Percentiles rank a stretch among this genome's conserved stretches.
phyloP scores from a whole-genome alignment of 2,888 invertebrate species.

The Erebia epiphron region DNA sequence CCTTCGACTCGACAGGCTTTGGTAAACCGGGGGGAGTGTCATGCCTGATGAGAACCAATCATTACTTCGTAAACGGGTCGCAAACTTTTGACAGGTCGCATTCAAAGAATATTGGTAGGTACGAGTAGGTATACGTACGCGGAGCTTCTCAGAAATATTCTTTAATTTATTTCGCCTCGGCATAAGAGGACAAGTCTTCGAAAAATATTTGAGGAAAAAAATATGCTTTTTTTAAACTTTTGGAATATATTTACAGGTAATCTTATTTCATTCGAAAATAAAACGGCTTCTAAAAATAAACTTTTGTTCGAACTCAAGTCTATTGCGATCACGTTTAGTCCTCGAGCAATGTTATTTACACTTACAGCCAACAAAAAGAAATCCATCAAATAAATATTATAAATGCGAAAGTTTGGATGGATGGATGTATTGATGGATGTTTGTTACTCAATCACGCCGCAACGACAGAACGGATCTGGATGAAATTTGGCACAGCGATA shows the following conservation, averaged over 20 bases:
- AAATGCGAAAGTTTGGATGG: no score
- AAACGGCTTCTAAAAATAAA: slow-evolving; percentile 8
- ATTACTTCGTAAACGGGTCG: slow-evolving; percentile 61
- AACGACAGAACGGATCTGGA: no score
- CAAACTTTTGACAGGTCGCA: slow-evolving; percentile 47
- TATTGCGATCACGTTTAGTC: no score
- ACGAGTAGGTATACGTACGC: slow-evolving; percentile 30
- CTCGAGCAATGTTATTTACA: no score
- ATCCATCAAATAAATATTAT: no score
- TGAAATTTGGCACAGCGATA: no score
- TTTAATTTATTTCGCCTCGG: slow-evolving; percentile 46
- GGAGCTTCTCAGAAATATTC: slow-evolving; percentile 48
- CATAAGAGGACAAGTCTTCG: slow-evolving; percentile 43
- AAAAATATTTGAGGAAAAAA: slow-evolving; percentile 45
- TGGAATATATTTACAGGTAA: slow-evolving; percentile 43
- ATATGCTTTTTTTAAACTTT: slow-evolving; percentile 39
- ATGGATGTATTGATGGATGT: no score
- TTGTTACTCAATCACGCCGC: no score
- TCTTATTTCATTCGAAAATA: slow-evolving; percentile 29
- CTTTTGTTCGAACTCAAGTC: not conserved
- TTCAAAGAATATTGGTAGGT: slow-evolving; percentile 36
- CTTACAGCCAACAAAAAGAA: no score
- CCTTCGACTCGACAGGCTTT: slow-evolving; percentile 1
- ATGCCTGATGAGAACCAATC: slow-evolving; percentile 64
- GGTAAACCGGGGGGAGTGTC: slow-evolving; percentile 41